Evolutionary conservation across 2,888 invertebrate genomes (phyloP), one percentile per base, ranked within the genome.

Genomic region (Fragum whitleyi): DNA sequence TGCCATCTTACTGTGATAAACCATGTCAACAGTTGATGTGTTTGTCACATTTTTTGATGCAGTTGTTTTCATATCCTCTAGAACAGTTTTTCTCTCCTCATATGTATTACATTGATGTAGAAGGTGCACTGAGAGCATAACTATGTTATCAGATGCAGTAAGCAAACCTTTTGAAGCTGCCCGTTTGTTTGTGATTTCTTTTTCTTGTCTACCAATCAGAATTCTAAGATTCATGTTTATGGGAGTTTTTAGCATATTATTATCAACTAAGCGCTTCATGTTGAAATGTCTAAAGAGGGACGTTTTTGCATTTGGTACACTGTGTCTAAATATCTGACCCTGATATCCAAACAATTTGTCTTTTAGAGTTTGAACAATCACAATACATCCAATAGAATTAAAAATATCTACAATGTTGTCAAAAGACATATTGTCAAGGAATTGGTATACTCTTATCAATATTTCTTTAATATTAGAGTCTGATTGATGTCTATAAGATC

Each of bases 1-100:
- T n/a, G 57, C 57, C 26, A 57, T 57, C 26, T 57, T 57, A 23
- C 57, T 57, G 26, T 57, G 57, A 57, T 57, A 57, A 11, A 57
- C 57, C 11, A 26, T 9, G 6, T 57, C 57, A n/a, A 57, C 57
- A 26, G 57, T 57, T 3, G 57, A 7, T 21, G 21, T 57, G 47
- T 47, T 16, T 23, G 3, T 5, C 3, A 57, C 23, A 57, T 23
- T 14, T 11, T 11, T 11, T n/a, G 57, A 14, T 57, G 23, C 57
- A 11, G 23, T 26, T 3, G 11, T 21, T 23, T 57, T 57, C 57
- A 57, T 57, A 9, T 57, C 23, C 26, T 57, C 57, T 5, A 57
- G 26, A 23, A 57, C 5, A 7, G 23, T 2, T 26, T 3, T 23
- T 23, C 57, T 11, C 11, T 57, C 57, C 14, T n/a, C 23, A 23